Evolutionary conservation across 2,113 vertebrate genomes (phyloP), one percentile per base, ranked within the genome.

Genomic region (Hemichromis elongatus): DNA sequence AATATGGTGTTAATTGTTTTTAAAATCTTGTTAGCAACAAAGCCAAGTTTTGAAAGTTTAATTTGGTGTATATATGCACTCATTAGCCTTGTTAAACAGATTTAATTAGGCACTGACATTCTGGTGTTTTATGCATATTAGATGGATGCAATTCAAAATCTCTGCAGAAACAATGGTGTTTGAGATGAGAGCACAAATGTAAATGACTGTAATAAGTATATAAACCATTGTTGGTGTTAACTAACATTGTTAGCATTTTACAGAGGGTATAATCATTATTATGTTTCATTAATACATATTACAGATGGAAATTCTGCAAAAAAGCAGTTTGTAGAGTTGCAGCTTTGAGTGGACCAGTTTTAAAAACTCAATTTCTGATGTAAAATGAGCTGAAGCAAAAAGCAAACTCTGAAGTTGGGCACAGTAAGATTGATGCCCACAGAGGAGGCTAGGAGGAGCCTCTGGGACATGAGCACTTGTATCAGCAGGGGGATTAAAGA

Each of bases 401-500:
- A 86, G 82, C 92, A 83, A 91, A 88, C 80, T 86, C 88, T 79
- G 88, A 87, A 94, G 90, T 88, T 85, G 80, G 90, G 82, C 83
- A 77, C 68, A 53, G 89, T 77, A 92, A 94, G 94, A 95, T 93
- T 92, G 92, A 94, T 93, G 89, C 89, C 95, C 94, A 92, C 90
- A 93, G 93, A 94, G 90, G 93, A 95, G 90, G 91, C 88, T 86
- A 59, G 54, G 61, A 63, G 86, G 87, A 86, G 83, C 92, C 86
- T 93, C 92, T 91, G 93, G 94, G 95, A 95, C 88, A 81, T 84
- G 84, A 86, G 89, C 90, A 80, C 92, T 91, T 92, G 92, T 92
- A 95, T 95, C 94, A 93, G 92, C 93, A 91, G 84, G 93, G 94
- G 95, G 94, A 95, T 95, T 95, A 94, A 92, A 88, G 90, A 92